Percentiles rank a stretch among this genome's conserved stretches.
phyloP scores from a whole-genome alignment of 1,140 invertebrate species.

The Psilanteris sp. region DNA sequence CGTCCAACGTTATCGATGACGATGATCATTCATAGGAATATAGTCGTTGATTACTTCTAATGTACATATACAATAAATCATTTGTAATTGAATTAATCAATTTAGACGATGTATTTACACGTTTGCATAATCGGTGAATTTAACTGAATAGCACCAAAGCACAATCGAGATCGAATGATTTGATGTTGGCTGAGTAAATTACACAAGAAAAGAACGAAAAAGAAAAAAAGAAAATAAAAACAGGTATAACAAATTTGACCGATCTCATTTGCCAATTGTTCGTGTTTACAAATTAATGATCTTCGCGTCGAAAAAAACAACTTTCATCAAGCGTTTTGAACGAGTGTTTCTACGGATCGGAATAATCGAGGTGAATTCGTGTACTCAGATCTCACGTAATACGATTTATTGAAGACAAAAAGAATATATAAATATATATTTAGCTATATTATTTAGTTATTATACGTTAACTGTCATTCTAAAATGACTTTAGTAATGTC shows the following conservation, averaged over 20 bases:
- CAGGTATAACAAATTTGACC: no score
- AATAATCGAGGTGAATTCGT: conserved; percentile 74
- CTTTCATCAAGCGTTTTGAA: conserved; percentile 60
- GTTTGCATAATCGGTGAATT: conserved; percentile 29
- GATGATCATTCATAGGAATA: conserved; percentile 52
- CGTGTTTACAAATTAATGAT: conserved; percentile 47
- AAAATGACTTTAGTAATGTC: conserved; percentile 70
- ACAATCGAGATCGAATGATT: conserved; percentile 43
- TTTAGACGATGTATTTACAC: conserved; percentile 34
- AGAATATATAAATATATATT: conserved; percentile 67
- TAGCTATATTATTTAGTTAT: conserved; percentile 69
- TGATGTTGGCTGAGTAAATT: neutral
- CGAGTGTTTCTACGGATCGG: conserved; percentile 69
- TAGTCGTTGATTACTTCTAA: conserved; percentile 41
- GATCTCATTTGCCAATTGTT: conserved; percentile 43
- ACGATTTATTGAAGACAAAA: conserved; percentile 72
- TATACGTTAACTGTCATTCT: conserved; percentile 70
- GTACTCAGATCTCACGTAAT: conserved; percentile 77
- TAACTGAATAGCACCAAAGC: conserved; percentile 26
- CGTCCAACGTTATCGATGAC: conserved; percentile 48
- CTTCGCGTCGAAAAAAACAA: conserved; percentile 61
- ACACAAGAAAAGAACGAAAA: neutral
- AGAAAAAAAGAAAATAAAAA: no score
- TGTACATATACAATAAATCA: conserved; percentile 49
- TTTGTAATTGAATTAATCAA: conserved; percentile 53